These are phyloP conservation scores for Antennarius striatus DNA, from an alignment of 2,113 vertebrate genomes.

Conservation along the genomic window DNA sequence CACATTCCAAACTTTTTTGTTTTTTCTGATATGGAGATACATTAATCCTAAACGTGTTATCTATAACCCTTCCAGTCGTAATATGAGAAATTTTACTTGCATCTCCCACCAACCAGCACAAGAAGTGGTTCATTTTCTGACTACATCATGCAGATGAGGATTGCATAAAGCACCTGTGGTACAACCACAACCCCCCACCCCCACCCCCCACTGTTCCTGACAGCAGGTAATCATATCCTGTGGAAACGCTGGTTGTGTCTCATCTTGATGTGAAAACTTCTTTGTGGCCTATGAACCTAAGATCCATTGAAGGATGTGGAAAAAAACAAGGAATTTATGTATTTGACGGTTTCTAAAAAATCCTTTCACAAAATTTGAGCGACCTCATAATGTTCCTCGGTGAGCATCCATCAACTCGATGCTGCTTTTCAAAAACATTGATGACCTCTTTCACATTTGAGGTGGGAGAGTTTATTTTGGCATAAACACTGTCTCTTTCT, in stretches of 20 bases:
- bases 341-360: not conserved
- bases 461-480: constrained; percentile 1
- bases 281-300: constrained; percentile 6
- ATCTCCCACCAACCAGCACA: not conserved
- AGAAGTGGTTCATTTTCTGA: constrained; percentile 2
- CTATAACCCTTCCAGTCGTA: no score
- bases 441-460: not conserved
- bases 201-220: not conserved
- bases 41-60: no score
- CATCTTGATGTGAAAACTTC: constrained; percentile 7
- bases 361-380: not conserved
- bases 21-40: no score
- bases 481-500: not conserved
- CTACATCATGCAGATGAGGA: constrained; percentile 9
- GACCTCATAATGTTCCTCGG: constrained; percentile 4
- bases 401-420: not conserved
- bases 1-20: no score
- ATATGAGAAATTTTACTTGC: not conserved
- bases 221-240: constrained; percentile 5
- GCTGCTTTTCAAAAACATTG: no score
- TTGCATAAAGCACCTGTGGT: constrained; percentile 25
- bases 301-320: not conserved
- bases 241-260: not conserved
- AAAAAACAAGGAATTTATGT: not conserved
- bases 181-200: not conserved